phyloP scores from a whole-genome alignment of 2,888 invertebrate genomes.

The Polyommatus icarus region DNA sequence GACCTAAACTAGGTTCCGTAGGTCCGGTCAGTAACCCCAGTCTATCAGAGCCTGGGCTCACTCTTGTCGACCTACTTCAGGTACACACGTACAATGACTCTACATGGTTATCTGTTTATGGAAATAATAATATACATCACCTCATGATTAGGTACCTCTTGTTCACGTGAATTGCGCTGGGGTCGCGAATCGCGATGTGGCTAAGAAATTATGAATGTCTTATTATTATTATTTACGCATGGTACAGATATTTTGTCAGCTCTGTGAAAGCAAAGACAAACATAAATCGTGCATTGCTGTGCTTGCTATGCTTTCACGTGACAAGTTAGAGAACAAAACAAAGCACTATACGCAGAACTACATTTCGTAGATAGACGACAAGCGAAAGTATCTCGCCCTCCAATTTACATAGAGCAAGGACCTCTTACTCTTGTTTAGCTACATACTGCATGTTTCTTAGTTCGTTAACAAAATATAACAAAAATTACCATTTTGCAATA shows the following conservation, averaged over 20 bases:
- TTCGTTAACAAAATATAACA: neutral
- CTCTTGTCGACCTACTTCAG: slow-evolving; percentile 45
- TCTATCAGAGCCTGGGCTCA: slow-evolving; percentile 42
- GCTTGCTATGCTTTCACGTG: neutral
- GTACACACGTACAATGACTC: slow-evolving; percentile 37
- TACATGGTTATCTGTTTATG: slow-evolving; percentile 38
- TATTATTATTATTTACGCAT: neutral
- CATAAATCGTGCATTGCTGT: neutral
- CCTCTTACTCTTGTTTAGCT: neutral
- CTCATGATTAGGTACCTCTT: slow-evolving; percentile 27
- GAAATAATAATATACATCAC: slow-evolving; percentile 35
- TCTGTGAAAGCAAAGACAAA: neutral
- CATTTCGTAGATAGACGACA: neutral
- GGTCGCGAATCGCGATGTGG: neutral
- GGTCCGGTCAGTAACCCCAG: slow-evolving; percentile 49
- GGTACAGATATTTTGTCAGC: neutral
- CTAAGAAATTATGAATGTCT: no score
- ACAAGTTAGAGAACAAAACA: neutral
- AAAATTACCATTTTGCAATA: no score
- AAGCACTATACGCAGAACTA: neutral
- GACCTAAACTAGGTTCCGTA: slow-evolving; percentile 46
- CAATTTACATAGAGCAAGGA: slow-evolving; percentile 7
- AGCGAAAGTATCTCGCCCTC: neutral
- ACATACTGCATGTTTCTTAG: neutral
- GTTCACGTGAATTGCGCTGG: neutral